These are phyloP conservation scores for Aptenodytes forsteri DNA, from an alignment of 2,113 vertebrate species.

Conservation along the genomic window DNA sequence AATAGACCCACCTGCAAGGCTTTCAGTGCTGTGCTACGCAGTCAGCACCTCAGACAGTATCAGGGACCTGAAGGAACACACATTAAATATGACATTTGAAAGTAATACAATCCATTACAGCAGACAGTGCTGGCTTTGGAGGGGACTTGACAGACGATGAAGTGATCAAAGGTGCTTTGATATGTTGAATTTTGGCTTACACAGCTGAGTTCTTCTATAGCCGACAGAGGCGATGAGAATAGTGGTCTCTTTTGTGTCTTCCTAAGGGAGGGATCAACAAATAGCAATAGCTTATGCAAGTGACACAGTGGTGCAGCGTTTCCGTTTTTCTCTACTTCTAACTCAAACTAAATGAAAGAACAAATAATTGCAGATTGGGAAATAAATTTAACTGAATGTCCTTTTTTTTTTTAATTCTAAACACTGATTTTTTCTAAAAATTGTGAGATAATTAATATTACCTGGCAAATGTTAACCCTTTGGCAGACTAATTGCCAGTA, in stretches of 20 bases:
- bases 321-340: background rate
- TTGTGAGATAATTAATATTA: background rate
- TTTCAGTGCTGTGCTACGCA: background rate
- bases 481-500: background rate
- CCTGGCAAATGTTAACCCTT: background rate
- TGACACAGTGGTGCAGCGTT: background rate
- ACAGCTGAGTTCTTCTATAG: background rate
- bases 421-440: background rate
- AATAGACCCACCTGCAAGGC: background rate
- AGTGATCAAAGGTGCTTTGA: constrained; percentile 63
- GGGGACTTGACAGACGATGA: constrained; percentile 27
- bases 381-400: background rate
- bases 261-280: background rate
- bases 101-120: background rate
- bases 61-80: background rate
- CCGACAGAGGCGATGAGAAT: background rate
- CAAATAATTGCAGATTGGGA: background rate
- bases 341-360: background rate
- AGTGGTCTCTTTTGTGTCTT: background rate
- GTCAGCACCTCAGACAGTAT: constrained; percentile 8
- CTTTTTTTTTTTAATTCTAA: background rate
- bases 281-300: background rate
- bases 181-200: constrained; percentile 21
- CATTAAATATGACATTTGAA: constrained; percentile 26
- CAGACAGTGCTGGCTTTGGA: constrained; percentile 23